phyloP scores from a whole-genome alignment of 1,140 invertebrate genomes.

The Bilobella aurantiaca region DNA sequence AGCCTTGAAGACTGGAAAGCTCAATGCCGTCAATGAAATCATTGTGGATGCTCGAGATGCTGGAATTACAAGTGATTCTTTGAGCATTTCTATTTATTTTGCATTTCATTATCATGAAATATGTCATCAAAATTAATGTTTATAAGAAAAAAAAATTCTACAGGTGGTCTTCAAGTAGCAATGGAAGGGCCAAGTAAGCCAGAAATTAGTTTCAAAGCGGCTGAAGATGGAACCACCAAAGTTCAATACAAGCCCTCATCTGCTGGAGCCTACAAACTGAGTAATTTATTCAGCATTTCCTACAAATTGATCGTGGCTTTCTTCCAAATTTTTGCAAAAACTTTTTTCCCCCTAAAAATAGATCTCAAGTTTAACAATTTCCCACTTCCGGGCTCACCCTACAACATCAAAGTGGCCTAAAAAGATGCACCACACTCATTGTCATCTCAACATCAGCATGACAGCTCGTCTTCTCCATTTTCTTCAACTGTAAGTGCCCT shows the following conservation, averaged over 20 bases:
- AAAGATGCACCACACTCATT: neutral
- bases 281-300: neutral
- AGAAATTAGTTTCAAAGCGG: constrained; percentile 30
- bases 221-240: constrained; percentile 24
- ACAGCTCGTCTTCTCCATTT: neutral
- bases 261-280: constrained; percentile 27
- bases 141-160: neutral
- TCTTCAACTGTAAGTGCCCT: neutral
- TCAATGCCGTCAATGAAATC: constrained; percentile 24
- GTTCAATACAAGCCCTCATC: constrained; percentile 23
- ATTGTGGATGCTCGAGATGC: constrained; percentile 29
- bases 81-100: no score
- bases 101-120: no score
- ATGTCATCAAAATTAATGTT: no score
- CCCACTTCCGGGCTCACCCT: constrained; percentile 27
- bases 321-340: constrained; percentile 4
- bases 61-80: constrained; percentile 27
- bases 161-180: constrained; percentile 18
- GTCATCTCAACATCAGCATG: neutral
- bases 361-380: constrained; percentile 24
- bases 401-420: constrained; percentile 19
- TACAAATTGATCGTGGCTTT: constrained; percentile 8
- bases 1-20: constrained; percentile 22
- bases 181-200: constrained; percentile 32
- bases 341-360: neutral